Conservation (phyloP, 92 coral and sea anemone genomes). For the Porites divaricata region DNA sequence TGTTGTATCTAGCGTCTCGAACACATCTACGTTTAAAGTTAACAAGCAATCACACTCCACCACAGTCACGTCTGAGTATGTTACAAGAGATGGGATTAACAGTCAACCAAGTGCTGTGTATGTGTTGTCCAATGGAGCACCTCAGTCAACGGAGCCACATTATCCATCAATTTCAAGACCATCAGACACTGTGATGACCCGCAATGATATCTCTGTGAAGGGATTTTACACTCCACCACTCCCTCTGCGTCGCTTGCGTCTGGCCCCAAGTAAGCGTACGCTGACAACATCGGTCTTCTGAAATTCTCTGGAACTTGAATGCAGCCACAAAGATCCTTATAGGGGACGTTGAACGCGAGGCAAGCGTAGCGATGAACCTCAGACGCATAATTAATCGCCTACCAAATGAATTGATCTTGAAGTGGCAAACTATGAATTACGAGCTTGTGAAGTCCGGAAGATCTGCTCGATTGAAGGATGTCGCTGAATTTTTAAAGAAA, state of each 20-base stretch:
- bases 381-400: slow-evolving; percentile 50
- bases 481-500: slow-evolving; percentile 59
- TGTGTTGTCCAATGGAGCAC: background rate
- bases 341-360: slow-evolving; percentile 59
- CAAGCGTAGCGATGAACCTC: background rate
- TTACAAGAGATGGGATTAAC: background rate
- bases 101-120: slow-evolving; percentile 12
- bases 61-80: background rate
- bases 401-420: slow-evolving; percentile 57
- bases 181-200: too few species aligned
- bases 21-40: slow-evolving; percentile 15
- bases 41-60: slow-evolving; percentile 28
- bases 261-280: slow-evolving; percentile 60
- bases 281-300: slow-evolving; percentile 56
- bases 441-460: slow-evolving; percentile 41
- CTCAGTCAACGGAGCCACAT: too few species aligned
- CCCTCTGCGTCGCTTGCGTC: slow-evolving; percentile 19
- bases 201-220: too few species aligned
- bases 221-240: too few species aligned
- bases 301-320: slow-evolving; percentile 55
- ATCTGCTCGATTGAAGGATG: slow-evolving; percentile 49
- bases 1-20: background rate
- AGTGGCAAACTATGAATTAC: slow-evolving; percentile 60
- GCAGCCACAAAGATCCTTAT: slow-evolving; percentile 62
- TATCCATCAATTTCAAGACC: too few species aligned